A percentile compares a stretch with the other conserved stretches of the same genome.
Evolutionary conservation across 2,888 invertebrate species (phyloP).

Genomic region (Scaeva pyrastri): DNA sequence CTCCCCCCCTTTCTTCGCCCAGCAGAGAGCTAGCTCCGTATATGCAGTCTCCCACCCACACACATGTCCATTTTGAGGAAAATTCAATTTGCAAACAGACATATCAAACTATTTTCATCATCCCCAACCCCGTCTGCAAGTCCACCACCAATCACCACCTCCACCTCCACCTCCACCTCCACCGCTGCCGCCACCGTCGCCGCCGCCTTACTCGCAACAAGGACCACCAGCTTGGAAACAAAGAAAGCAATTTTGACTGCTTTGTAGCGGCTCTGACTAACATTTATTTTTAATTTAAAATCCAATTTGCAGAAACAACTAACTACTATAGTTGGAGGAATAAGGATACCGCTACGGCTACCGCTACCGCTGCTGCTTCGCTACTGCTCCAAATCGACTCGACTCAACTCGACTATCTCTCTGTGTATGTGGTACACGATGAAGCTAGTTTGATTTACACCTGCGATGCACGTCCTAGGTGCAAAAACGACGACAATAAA

Average conservation of each 20-base stretch:
- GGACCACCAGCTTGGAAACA: conserved; percentile 75
- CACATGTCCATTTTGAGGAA: conserved; percentile 74
- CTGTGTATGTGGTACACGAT: conserved; percentile 45
- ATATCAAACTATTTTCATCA: conserved; percentile 75
- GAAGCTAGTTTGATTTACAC: conserved; percentile 76
- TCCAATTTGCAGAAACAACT: conserved; percentile 78
- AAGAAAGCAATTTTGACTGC: conserved; percentile 77
- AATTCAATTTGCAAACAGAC: conserved; percentile 76
- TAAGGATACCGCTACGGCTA: conserved; percentile 51
- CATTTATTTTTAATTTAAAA: conserved; percentile 78
- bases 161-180: no score
- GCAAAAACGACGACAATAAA: conserved; percentile 71
- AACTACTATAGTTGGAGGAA: conserved; percentile 63
- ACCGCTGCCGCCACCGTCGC: no score
- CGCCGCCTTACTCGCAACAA: conserved; percentile 16
- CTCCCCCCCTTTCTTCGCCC: conserved; percentile 19
- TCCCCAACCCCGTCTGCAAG: neutral
- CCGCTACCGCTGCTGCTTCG: no score
- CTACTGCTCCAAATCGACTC: no score
- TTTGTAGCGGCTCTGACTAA: conserved; percentile 77
- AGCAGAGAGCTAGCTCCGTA: conserved; percentile 35
- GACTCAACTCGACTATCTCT: conserved; percentile 41
- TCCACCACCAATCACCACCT: neutral
- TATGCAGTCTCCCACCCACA: conserved; percentile 46
- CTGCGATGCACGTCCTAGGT: conserved; percentile 72